phyloP scores from a whole-genome alignment of 2,888 invertebrate genomes.

The Xestia rhomboidea region DNA sequence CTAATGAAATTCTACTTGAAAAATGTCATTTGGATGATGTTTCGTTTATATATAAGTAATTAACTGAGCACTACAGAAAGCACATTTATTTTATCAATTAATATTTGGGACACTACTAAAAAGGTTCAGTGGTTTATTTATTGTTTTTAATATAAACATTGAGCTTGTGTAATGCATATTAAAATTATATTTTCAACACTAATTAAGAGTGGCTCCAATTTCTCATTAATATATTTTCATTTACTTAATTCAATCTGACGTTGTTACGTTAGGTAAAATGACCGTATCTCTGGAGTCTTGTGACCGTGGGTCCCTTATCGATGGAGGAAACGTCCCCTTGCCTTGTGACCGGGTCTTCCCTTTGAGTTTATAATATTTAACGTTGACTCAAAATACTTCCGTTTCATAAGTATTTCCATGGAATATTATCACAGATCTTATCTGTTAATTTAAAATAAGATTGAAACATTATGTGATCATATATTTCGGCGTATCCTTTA shows the following conservation, averaged over 20 bases:
- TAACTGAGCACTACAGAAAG: slow-evolving; percentile 12
- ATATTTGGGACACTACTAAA: not conserved
- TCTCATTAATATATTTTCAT: slow-evolving; percentile 62
- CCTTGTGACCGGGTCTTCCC: slow-evolving; percentile 43
- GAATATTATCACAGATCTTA: slow-evolving; percentile 7
- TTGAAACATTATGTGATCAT: not conserved
- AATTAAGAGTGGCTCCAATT: not conserved
- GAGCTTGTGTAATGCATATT: slow-evolving; percentile 1
- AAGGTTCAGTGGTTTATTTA: not conserved
- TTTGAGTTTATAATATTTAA: slow-evolving; percentile 48
- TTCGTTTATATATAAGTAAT: slow-evolving; percentile 58
- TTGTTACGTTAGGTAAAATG: slow-evolving; percentile 62
- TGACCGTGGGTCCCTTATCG: slow-evolving; percentile 67
- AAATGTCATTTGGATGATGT: slow-evolving; percentile 73
- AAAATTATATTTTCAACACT: slow-evolving; percentile 15
- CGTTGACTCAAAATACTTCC: slow-evolving; percentile 16
- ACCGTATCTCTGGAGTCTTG: slow-evolving; percentile 65
- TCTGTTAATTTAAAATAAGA: not conserved
- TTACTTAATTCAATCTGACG: slow-evolving; percentile 69
- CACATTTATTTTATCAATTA: slow-evolving; percentile 11
- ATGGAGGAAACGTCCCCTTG: slow-evolving; percentile 60
- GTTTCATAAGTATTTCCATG: not conserved
- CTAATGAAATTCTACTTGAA: slow-evolving; percentile 77
- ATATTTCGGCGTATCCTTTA: not conserved
- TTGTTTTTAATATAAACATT: not conserved